Evolutionary conservation across 2,888 invertebrate species (phyloP).

Genomic region (Pseudococcus jackbeardsleyi): DNA sequence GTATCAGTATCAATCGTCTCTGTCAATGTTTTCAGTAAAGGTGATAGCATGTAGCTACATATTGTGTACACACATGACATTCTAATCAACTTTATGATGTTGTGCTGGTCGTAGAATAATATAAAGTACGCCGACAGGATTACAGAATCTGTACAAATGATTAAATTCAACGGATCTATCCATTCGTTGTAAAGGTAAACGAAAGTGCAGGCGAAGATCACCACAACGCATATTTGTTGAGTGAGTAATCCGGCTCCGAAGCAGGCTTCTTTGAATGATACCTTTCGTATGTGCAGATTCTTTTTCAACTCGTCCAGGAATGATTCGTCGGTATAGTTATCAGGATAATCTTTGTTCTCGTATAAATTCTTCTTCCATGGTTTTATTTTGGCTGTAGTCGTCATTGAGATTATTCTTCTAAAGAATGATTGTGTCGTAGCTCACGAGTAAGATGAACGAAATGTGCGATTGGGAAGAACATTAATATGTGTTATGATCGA

Average conservation of each 20-base stretch:
- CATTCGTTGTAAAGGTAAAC: constrained; percentile 80
- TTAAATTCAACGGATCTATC: constrained; percentile 77
- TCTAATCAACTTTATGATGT: constrained; percentile 76
- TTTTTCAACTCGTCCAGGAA: constrained; percentile 88
- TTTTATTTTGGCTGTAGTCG: constrained; percentile 66
- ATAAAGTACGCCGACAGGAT: constrained; percentile 77
- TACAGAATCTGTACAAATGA: constrained; percentile 74
- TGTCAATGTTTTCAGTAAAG: constrained; percentile 92
- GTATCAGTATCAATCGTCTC: constrained; percentile 98
- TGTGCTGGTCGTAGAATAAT: constrained; percentile 69
- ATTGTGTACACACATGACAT: constrained; percentile 86
- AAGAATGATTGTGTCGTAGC: background rate
- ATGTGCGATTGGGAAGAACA: background rate
- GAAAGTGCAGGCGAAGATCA: constrained; percentile 81
- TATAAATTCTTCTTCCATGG: constrained; percentile 92
- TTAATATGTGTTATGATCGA: background rate
- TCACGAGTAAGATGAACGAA: background rate
- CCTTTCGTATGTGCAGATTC: constrained; percentile 76
- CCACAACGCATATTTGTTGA: constrained; percentile 83
- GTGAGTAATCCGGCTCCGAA: constrained; percentile 83
- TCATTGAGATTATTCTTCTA: background rate
- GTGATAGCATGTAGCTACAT: constrained; percentile 91
- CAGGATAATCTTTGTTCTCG: constrained; percentile 87
- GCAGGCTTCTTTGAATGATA: constrained; percentile 75
- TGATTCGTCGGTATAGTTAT: constrained; percentile 90